Conservation (phyloP, 2,797 vertebrate genomes). For the Sebastes alutus region DNA sequence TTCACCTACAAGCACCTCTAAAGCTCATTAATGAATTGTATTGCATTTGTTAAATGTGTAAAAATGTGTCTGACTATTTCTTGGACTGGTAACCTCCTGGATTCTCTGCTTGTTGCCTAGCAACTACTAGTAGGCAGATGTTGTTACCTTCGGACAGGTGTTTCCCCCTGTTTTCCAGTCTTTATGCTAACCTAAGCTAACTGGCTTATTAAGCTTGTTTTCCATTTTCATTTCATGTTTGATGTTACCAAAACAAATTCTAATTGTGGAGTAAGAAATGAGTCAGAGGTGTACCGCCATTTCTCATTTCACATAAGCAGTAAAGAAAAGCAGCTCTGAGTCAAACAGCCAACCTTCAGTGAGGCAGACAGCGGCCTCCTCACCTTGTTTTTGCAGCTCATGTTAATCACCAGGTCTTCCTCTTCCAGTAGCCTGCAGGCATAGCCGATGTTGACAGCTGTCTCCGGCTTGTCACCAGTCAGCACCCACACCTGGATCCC, state of each 20-base stretch:
- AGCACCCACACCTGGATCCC: constrained; percentile 95
- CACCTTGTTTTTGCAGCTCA: constrained; percentile 91
- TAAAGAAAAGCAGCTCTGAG: neutral
- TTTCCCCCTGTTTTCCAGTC: neutral
- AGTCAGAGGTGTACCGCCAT: neutral
- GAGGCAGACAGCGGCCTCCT: constrained; percentile 30
- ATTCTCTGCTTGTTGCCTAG: neutral
- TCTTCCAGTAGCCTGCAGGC: constrained; percentile 92
- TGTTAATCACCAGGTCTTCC: constrained; percentile 90
- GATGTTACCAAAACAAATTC: neutral
- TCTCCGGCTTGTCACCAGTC: constrained; percentile 97
- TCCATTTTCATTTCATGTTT: neutral
- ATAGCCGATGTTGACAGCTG: constrained; percentile 94
- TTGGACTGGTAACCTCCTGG: neutral
- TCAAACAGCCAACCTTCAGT: neutral
- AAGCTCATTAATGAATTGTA: neutral
- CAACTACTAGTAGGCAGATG: neutral
- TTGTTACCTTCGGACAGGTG: neutral
- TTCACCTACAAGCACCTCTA: neutral
- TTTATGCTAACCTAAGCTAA: neutral
- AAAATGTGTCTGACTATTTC: neutral
- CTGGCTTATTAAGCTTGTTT: neutral
- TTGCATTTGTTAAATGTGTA: neutral
- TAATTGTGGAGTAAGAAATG: neutral
- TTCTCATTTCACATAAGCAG: neutral